These are phyloP conservation scores for Antennarius striatus DNA, from an alignment of 2,113 vertebrate genomes.

Conservation along the genomic window DNA sequence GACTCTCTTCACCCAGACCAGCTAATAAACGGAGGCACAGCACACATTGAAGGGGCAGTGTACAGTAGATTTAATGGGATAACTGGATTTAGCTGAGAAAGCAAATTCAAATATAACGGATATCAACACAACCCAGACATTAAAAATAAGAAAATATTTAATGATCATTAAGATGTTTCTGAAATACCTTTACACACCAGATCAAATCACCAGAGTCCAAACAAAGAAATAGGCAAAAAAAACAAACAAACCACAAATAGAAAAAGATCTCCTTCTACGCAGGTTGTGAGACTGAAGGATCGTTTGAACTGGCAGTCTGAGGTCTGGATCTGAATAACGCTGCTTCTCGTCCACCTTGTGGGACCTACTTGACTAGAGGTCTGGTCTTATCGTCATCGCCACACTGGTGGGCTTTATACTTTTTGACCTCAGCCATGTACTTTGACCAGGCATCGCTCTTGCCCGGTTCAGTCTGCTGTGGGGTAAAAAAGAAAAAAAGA, in stretches of 20 bases:
- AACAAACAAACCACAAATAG: slow-evolving; percentile 33
- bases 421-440: slow-evolving; percentile 98
- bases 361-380: slow-evolving; percentile 90
- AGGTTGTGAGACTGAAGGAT: slow-evolving; percentile 42
- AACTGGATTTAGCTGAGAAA: slow-evolving; percentile 41
- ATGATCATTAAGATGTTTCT: slow-evolving; percentile 9
- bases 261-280: slow-evolving; percentile 7
- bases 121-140: slow-evolving; percentile 42
- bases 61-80: slow-evolving; percentile 64
- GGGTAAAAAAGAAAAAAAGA: not conserved
- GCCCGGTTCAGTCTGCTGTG: slow-evolving; percentile 81
- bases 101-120: slow-evolving; percentile 23
- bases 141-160: slow-evolving; percentile 31
- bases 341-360: not conserved
- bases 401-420: slow-evolving; percentile 97
- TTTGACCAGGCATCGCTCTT: slow-evolving; percentile 95
- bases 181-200: slow-evolving; percentile 34
- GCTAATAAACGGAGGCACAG: slow-evolving; percentile 14
- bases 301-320: slow-evolving; percentile 61
- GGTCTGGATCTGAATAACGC: slow-evolving; percentile 31
- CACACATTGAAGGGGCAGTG: slow-evolving; percentile 37
- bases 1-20: not conserved
- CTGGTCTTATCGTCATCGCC: slow-evolving; percentile 95
- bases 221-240: slow-evolving; percentile 38
- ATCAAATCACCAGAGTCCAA: slow-evolving; percentile 32